Conservation (phyloP, 2,113 vertebrate genomes). For the Peromyscus maniculatus region DNA sequence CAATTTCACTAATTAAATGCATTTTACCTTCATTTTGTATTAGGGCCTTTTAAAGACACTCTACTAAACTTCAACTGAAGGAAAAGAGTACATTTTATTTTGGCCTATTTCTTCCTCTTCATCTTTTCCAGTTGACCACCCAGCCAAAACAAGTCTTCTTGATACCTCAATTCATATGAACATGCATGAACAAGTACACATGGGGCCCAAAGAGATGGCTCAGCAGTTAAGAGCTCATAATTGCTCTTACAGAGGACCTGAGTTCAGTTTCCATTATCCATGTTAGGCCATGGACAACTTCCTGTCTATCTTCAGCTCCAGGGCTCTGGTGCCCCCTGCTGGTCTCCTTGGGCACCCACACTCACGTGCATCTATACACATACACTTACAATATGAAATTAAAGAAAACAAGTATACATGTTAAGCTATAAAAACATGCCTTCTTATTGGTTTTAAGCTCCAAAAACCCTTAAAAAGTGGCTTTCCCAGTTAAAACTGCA, state of each 20-base stretch:
- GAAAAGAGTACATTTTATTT: not conserved
- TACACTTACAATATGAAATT: not conserved
- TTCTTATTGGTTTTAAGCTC: constrained; percentile 24
- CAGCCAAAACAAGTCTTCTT: not conserved
- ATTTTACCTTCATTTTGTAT: not conserved
- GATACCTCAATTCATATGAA: not conserved
- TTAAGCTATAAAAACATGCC: not conserved
- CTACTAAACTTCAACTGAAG: not conserved
- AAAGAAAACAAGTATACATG: not conserved
- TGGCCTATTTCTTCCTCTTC: not conserved
- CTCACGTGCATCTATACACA: not conserved
- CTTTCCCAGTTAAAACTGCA: constrained; percentile 33
- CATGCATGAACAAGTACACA: not conserved
- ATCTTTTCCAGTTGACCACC: not conserved
- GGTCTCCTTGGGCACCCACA: not conserved
- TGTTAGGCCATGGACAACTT: no score
- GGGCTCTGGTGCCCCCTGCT: not conserved
- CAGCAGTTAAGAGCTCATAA: not conserved
- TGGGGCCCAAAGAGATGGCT: not conserved
- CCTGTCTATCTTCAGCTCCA: no score
- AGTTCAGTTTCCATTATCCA: not conserved
- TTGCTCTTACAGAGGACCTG: not conserved
- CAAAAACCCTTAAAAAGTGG: not conserved
- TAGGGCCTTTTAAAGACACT: not conserved
- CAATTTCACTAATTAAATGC: not conserved